Base-by-base conservation (phyloP, 1,140 invertebrate genomes). In the Parapsyche elsis region DNA sequence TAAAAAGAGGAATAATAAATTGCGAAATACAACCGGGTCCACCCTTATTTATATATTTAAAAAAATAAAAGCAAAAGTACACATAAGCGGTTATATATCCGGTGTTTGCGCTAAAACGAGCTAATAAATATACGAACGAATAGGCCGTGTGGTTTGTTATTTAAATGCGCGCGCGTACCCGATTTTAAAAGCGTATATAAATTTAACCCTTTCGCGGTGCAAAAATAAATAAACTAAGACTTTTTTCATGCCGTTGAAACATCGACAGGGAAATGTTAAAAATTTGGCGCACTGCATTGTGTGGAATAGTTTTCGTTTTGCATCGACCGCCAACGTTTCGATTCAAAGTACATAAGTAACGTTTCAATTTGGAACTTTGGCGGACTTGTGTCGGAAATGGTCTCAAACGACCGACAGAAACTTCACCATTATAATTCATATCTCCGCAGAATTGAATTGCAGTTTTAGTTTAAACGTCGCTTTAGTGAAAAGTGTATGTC, bases 111-210 rank as follows among this genome's bases (percentile, higher is more conserved):
- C 21, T 61, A 61, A 61, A 61, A 61, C 59, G 64, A 5, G 64
- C 19, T 67, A 67, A 67, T 67, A 67, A 67, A 67, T 67, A 67
- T 67, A 26, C 64, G 64, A 67, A 30, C 64, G 64, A 26, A 67
- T 67, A 67, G 64, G 64, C 64, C 16, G 49, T 26, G 64, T 10
- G 64, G 64, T 67, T 67, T 30, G 64, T 67, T 67, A 67, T 67
- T 67, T 67, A 67, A 67, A 67, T 67, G 64, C 24, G 64, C 24
- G 23, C 12, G 30, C 30, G 30, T 38, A 38, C 2, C 64, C 24
- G 64, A 67, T 67, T 67, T 19, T 67, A 26, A 12, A 67, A 67
- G 64, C 10, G 21, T 53, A 61, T 61, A 16, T 16, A 19, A 61
- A 61, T 61, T 61, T 61, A 61, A 61, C 57, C n/a, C 57, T 61